Percentiles rank a stretch among this genome's conserved stretches.
Evolutionary conservation across 2,888 invertebrate genomes (phyloP).

Genomic region (Xylota sylvarum): DNA sequence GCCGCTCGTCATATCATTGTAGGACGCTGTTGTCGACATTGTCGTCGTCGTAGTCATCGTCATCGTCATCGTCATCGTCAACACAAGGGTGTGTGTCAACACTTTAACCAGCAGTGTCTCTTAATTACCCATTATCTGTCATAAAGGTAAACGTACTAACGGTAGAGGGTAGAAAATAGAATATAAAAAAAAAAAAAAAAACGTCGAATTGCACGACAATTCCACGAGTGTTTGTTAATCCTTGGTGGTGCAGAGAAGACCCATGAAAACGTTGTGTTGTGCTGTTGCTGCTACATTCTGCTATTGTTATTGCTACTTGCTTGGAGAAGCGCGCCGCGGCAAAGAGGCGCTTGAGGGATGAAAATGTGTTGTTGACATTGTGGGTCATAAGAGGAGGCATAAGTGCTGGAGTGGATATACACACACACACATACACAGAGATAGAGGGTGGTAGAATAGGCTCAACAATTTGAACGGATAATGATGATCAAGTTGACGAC

Average conservation of each 20-base stretch:
- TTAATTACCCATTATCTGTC: slow-evolving; percentile 77
- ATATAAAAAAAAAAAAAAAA: slow-evolving; percentile 17
- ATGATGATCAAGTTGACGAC: slow-evolving; percentile 56
- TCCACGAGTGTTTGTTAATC: slow-evolving; percentile 72
- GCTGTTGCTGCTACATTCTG: slow-evolving; percentile 46
- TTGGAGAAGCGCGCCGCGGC: neutral
- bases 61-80: slow-evolving; percentile 54
- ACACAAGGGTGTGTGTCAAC: slow-evolving; percentile 75
- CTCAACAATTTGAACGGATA: slow-evolving; percentile 66
- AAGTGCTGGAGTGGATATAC: slow-evolving; percentile 62
- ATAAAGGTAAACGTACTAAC: slow-evolving; percentile 76
- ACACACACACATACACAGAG: neutral
- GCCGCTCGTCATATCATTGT: slow-evolving; percentile 59
- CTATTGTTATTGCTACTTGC: slow-evolving; percentile 54
- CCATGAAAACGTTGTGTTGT: slow-evolving; percentile 53
- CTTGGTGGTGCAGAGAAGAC: slow-evolving; percentile 37
- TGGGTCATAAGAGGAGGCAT: slow-evolving; percentile 68
- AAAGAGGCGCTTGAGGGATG: slow-evolving; percentile 30
- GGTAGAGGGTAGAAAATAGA: slow-evolving; percentile 43
- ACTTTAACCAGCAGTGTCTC: slow-evolving; percentile 77
- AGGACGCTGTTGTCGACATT: slow-evolving; percentile 49
- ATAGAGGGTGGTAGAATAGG: slow-evolving; percentile 32
- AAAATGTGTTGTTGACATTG: slow-evolving; percentile 73
- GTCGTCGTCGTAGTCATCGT: slow-evolving; percentile 22
- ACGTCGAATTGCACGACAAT: slow-evolving; percentile 69